Base-by-base conservation (phyloP, 2,797 vertebrate genomes). In the Synanceia verrucosa region DNA sequence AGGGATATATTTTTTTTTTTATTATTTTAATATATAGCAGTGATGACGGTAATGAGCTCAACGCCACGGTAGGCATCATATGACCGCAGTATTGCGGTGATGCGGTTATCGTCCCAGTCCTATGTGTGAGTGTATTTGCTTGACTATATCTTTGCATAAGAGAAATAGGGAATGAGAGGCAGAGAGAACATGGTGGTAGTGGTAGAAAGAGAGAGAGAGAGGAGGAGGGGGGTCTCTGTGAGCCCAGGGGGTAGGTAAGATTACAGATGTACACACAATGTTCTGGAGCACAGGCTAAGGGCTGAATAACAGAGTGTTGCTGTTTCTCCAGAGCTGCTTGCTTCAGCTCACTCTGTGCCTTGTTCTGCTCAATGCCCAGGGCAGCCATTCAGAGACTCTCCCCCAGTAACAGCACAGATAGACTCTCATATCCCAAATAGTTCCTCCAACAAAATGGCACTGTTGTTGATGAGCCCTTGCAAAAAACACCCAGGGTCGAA, bases 241-340 rank as follows among this genome's bases (percentile, higher is more conserved):
- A 82, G 84, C 88, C 88, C 84, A 82, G 82, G 86, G 89, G 88
- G 88, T 86, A 82, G 78, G 78, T 90, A 88, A 90, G 90, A 91
- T 91, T 91, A 92, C 91, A 90, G 88, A 91, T 90, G 90, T 91
- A 92, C 87, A 90, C 88, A 91, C 89, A 90, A 85, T 89, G 89
- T 90, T 91, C 85, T 86, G 85, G 88, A 90, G 89, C 89, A 86
- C 87, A 88, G 90, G 89, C 88, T 86, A 86, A 83, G 73, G 87
- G 89, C 89, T 91, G 89, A 89, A 90, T 89, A 86, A 88, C 85
- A 86, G 81, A 79, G 88, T 81, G 86, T 81, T 86, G 91, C 88
- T 91, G 88, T 86, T 90, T 83, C 81, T 91, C 82, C 80, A 67
- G 84, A 86, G 83, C 82, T 59, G 85, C 85, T 82, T 80, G 85